phyloP scores from a whole-genome alignment of 2,888 invertebrate species.

The Seira musarum region DNA sequence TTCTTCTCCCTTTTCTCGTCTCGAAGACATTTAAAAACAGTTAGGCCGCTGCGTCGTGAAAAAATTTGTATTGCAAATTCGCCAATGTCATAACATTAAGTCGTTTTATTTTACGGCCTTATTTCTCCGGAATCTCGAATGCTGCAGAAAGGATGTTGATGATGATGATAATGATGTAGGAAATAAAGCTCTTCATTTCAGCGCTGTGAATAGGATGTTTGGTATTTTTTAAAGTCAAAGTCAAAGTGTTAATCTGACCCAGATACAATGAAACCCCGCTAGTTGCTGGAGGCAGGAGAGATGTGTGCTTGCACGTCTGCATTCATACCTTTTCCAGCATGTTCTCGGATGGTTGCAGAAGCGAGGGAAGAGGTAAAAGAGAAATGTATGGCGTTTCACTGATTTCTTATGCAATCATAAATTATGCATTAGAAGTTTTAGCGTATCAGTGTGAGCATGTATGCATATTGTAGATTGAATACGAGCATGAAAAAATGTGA shows the following conservation, averaged over 20 bases:
- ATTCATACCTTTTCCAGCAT: neutral
- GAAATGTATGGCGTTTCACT: slow-evolving; percentile 28
- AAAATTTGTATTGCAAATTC: slow-evolving; percentile 52
- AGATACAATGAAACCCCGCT: slow-evolving; percentile 13
- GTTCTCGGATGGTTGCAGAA: no score
- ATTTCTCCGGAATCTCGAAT: neutral
- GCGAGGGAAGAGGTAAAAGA: no score
- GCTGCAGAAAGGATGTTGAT: no score
- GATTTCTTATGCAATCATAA: slow-evolving; percentile 60
- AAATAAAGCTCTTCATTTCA: no score
- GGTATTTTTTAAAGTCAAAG: slow-evolving; percentile 22
- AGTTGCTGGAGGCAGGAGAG: no score
- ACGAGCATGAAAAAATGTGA: no score
- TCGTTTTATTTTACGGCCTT: neutral
- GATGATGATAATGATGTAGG: no score
- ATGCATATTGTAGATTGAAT: no score
- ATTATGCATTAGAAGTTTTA: slow-evolving; percentile 58
- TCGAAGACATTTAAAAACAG: slow-evolving; percentile 22
- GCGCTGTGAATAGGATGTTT: neutral
- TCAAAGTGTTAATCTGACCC: slow-evolving; percentile 39
- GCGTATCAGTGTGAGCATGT: slow-evolving; percentile 21
- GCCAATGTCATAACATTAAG: slow-evolving; percentile 14
- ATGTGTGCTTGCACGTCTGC: no score
- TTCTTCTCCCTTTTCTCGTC: no score
- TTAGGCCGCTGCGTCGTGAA: slow-evolving; percentile 16